A percentile compares a stretch with the other conserved stretches of the same genome.
These are phyloP conservation scores for Tilapia sparmanii DNA, from an alignment of 2,113 vertebrate species.

Conservation along the genomic window DNA sequence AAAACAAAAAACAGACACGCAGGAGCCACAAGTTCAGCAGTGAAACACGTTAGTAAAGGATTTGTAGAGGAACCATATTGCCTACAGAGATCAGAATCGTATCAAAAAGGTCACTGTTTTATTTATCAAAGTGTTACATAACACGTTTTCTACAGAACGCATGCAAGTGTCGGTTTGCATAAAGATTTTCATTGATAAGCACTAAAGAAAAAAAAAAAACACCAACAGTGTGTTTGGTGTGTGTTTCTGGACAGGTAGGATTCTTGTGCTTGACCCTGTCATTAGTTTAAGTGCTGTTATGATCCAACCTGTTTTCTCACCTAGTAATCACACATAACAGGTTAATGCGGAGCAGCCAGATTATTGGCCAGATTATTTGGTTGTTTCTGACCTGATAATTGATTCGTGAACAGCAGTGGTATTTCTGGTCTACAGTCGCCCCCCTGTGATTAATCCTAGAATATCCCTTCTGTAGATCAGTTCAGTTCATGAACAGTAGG, in stretches of 20 bases:
- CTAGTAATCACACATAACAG: neutral
- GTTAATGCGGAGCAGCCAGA: neutral
- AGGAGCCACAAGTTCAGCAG: neutral
- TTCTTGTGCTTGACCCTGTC: neutral
- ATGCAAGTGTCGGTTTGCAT: neutral
- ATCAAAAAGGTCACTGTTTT: neutral
- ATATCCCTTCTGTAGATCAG: neutral
- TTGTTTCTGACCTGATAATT: neutral
- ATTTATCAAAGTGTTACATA: neutral
- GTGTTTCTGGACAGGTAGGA: neutral
- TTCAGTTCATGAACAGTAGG: neutral
- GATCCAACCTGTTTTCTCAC: neutral
- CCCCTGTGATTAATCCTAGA: neutral
- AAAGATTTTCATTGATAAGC: neutral
- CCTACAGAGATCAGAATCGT: neutral
- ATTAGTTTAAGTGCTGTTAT: neutral
- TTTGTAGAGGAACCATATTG: neutral
- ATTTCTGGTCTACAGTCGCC: constrained; percentile 11
- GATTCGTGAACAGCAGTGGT: neutral
- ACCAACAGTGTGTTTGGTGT: neutral
- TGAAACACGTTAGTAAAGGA: neutral
- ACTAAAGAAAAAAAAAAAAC: neutral
- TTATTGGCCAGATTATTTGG: neutral
- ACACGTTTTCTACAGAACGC: neutral
- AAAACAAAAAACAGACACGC: neutral